Evolutionary conservation across 2,113 vertebrate species (phyloP), one percentile per base, ranked within the genome.

Genomic region (Chitala chitala): DNA sequence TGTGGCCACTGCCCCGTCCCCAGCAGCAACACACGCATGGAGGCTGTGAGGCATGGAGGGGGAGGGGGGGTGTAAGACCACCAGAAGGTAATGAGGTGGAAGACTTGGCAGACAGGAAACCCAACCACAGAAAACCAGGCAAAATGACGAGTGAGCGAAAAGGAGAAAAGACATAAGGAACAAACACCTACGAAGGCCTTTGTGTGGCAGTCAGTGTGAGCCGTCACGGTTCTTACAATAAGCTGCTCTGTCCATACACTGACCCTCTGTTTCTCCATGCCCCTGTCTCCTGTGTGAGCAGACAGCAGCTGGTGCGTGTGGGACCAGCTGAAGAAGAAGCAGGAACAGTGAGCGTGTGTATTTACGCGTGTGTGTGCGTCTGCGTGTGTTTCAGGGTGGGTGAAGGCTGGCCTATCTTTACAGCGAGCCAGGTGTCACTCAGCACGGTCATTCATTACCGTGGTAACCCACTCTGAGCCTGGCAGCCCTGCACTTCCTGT

Each of bases 401-500:
- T 55, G 15, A 7, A 6, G 17, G 53, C 78, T 26, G 53, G 63
- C 66, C 53, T 76, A 75, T 84, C 84, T 89, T 88, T 83, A 86
- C 84, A 83, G 82, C 61, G 59, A 53, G 84, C 84, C 87, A 91
- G 86, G 87, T 92, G 87, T 90, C 87, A 86, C 87, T 92, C 88
- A 87, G 87, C 88, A 88, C 78, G 85, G 87, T 76, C 84, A 86
- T 91, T 90, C 85, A 89, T 91, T 88, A 89, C 82, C 15, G 78
- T 68, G 78, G 89, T 90, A 92, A 91, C 88, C 88, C 86, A 84
- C 85, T 81, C 87, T 77, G 81, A 87, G 87, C 83, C 85, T 86
- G 84, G 86, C 83, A 91, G 83, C 71, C 75, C 65, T 81, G 81
- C 74, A 88, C 91, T 94, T 94, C 94, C 93, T 94, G 93, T 94